Base-by-base conservation (phyloP, 2,797 vertebrate genomes). In the Anomalospiza imberbis region DNA sequence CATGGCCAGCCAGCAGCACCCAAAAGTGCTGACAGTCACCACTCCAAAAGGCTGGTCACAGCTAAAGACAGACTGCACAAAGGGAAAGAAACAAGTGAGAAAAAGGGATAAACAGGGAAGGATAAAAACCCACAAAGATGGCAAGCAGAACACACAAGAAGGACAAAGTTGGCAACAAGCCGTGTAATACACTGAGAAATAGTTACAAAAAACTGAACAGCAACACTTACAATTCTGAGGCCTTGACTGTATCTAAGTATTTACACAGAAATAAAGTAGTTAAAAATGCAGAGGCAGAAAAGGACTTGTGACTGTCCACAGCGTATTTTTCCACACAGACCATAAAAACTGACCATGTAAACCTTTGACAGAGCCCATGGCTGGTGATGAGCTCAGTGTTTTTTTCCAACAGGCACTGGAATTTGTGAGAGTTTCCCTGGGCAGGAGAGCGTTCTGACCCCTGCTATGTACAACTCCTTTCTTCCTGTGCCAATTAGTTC, bases 141-240 rank as follows among this genome's bases (percentile, higher is more conserved):
- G 29, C 36, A 80, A 72, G 16, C 62, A 54, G 21, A 83, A 50
- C 11, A 12, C 34, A 10, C 5, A 45, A 17, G 13, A 17, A 76
- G n/a, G 40, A 40, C 45, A 29, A 51, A 36, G 45, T 0, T 44
- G 16, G 51, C 50, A 91, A 25, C 28, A 51, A 77, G n/a, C 17
- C 60, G 24, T 26, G 13, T 1, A 50, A 60, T 13, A 54, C 18
- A 32, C 0, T 0, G 3, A 51, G 20, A 26, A 44, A 10, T 36
- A 40, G 62, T 70, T 50, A 54, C 1, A 6, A 67, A 86, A 79
- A 65, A 51, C 1, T 12, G 2, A 70, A 88, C 15, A 83, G 32
- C 58, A 36, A 31, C 29, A 40, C 25, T 48, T 26, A 34, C 0
- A 75, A 38, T 48, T 42, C 47, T 54, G 22, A 50, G 34, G 72